Percentiles rank a stretch among this genome's conserved stretches.
phyloP scores from a whole-genome alignment of 2,888 invertebrate genomes.

The Piscicola geometra region DNA sequence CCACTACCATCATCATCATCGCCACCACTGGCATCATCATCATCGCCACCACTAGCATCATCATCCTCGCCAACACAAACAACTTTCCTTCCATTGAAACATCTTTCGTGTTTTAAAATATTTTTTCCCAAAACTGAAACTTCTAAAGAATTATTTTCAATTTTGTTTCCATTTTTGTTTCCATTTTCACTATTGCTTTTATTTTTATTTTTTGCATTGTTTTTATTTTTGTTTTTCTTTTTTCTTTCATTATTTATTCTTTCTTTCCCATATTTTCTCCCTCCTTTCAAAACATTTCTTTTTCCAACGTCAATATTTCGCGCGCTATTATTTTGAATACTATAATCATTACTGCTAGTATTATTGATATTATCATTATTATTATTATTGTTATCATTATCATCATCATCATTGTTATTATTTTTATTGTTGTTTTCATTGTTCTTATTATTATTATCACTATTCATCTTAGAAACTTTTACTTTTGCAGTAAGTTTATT shows the following conservation, averaged over 20 bases:
- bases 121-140: not conserved
- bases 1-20: not conserved
- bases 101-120: not conserved
- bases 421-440: too few species aligned
- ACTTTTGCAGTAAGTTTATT: too few species aligned
- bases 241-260: not conserved
- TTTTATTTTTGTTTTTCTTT: not conserved
- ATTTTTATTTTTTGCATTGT: too few species aligned
- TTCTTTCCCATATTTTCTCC: constrained; percentile 1
- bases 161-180: not conserved
- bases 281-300: too few species aligned
- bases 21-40: not conserved
- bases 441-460: too few species aligned
- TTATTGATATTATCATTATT: too few species aligned
- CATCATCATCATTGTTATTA: too few species aligned
- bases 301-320: too few species aligned
- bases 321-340: too few species aligned
- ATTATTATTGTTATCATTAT: not conserved
- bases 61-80: constrained; percentile 3
- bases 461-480: too few species aligned
- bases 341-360: too few species aligned
- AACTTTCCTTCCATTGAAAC: constrained; percentile 2
- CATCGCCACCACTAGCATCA: not conserved
- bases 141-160: not conserved
- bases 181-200: not conserved